These are phyloP conservation scores for Sphaerodactylus townsendi DNA, from an alignment of 2,113 vertebrate species.

Conservation along the genomic window DNA sequence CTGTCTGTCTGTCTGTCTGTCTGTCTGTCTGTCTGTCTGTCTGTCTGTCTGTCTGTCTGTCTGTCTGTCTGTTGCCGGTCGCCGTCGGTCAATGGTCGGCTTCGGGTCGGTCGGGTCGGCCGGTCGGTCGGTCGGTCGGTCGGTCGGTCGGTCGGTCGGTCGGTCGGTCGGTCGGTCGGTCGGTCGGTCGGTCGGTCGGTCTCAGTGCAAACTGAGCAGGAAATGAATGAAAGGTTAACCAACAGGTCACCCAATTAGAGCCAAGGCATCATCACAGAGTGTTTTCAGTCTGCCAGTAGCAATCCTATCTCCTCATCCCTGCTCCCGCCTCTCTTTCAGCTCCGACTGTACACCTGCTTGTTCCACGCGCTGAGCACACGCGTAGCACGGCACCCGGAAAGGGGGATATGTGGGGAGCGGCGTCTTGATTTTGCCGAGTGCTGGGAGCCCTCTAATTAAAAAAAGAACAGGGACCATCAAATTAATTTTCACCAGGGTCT, in stretches of 20 bases:
- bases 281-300: not conserved
- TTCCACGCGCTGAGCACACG: not conserved
- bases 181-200: too few relatives aligned
- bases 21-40: too few relatives aligned
- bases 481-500: conserved; percentile 11
- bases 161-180: too few relatives aligned
- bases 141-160: too few relatives aligned
- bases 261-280: not conserved
- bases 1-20: too few relatives aligned
- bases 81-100: too few relatives aligned
- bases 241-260: not conserved
- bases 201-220: not conserved
- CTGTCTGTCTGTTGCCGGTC: too few relatives aligned
- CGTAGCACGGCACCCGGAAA: not conserved
- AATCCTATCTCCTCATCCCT: not conserved
- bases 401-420: not conserved
- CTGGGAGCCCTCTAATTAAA: conserved; percentile 13
- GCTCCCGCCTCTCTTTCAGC: not conserved
- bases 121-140: too few relatives aligned
- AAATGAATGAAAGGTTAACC: not conserved
- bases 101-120: too few relatives aligned
- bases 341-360: not conserved
- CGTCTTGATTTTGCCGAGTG: not conserved
- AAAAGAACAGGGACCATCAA: not conserved
- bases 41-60: too few relatives aligned